These are phyloP conservation scores for Myotis daubentonii DNA, from an alignment of 2,797 vertebrate genomes.

Conservation along the genomic window DNA sequence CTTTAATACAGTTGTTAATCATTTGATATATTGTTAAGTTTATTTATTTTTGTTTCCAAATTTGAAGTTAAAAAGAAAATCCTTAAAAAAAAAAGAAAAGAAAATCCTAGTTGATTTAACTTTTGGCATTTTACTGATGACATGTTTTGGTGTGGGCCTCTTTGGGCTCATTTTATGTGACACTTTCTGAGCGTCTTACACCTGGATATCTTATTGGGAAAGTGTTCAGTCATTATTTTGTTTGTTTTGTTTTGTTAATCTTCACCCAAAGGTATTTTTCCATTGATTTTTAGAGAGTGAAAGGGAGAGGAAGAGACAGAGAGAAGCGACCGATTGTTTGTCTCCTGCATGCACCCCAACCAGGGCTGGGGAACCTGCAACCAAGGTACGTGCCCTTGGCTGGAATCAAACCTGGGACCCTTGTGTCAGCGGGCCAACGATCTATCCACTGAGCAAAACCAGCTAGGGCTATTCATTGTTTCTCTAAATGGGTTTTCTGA, in stretches of 20 bases:
- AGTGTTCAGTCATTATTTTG: not conserved
- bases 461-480: not conserved
- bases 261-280: too few relatives aligned
- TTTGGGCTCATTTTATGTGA: not conserved
- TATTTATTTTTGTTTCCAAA: not conserved
- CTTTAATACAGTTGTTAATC: not conserved
- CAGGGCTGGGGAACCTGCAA: too few relatives aligned
- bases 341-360: too few relatives aligned
- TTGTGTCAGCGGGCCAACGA: too few relatives aligned
- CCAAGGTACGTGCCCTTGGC: too few relatives aligned
- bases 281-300: too few relatives aligned
- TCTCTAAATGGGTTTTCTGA: not conserved
- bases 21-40: not conserved
- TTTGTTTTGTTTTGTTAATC: too few relatives aligned
- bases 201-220: not conserved
- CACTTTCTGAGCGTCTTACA: not conserved
- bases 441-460: too few relatives aligned
- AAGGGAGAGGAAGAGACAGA: too few relatives aligned
- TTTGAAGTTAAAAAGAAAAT: not conserved
- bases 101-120: not conserved
- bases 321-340: too few relatives aligned
- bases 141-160: not conserved
- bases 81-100: too few relatives aligned
- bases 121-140: not conserved
- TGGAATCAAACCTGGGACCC: too few relatives aligned